Evolutionary conservation across 2,113 vertebrate genomes (phyloP).

Genomic region (Equus przewalskii): DNA sequence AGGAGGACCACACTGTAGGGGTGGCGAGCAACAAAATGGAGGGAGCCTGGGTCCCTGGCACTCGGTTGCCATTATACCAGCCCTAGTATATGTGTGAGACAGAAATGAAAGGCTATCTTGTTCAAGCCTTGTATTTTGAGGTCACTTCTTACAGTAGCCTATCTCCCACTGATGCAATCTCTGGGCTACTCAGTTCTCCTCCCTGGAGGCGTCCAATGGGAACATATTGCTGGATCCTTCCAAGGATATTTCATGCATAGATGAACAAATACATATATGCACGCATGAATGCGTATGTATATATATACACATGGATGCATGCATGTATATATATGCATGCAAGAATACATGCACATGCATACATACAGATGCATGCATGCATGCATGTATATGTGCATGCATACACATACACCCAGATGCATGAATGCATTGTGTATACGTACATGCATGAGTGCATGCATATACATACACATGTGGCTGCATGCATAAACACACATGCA

Average conservation of each 20-base stretch:
- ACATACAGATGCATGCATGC: too few species aligned
- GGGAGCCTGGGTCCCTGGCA: background rate
- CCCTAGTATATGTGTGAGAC: background rate
- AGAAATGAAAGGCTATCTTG: background rate
- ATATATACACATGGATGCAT: background rate
- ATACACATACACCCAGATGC: too few species aligned
- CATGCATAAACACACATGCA: too few species aligned
- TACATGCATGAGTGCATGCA: too few species aligned
- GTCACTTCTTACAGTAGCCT: background rate
- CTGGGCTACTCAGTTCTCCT: background rate
- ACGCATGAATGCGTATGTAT: too few species aligned
- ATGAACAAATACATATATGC: background rate
- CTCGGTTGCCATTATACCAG: background rate
- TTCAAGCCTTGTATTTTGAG: background rate
- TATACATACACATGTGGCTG: too few species aligned
- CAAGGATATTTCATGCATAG: background rate
- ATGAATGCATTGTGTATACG: too few species aligned
- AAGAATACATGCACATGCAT: too few species aligned
- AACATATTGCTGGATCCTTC: background rate
- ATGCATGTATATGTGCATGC: too few species aligned
- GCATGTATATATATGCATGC: too few species aligned
- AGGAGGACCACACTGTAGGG: background rate
- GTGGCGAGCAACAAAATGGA: background rate
- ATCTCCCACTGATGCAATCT: background rate
- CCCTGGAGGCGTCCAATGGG: background rate